Conservation (phyloP, 2,797 vertebrate species). For the Tangara arthus region DNA sequence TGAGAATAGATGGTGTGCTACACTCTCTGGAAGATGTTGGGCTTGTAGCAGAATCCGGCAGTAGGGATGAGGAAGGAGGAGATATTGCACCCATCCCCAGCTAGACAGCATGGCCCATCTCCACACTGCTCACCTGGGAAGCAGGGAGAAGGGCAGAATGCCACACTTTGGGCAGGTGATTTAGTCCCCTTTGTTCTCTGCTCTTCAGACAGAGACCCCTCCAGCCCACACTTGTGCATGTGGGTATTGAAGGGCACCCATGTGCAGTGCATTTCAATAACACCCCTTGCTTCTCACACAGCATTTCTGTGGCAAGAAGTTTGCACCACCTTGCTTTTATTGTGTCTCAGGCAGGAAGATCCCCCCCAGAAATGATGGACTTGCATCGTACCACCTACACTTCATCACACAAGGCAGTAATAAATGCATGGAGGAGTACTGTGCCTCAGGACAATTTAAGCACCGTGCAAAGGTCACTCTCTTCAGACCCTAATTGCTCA, state of each 20-base stretch:
- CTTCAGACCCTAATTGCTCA: conserved; percentile 71
- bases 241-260: accelerated
- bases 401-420: conserved; percentile 47
- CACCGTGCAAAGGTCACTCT: conserved; percentile 61
- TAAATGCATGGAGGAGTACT: conserved; percentile 54
- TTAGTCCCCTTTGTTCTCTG: not conserved
- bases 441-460: conserved; percentile 60
- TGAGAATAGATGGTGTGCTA: not conserved
- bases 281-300: not conserved
- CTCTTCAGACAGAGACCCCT: not conserved
- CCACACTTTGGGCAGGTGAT: accelerated
- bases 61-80: not conserved
- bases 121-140: not conserved
- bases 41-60: not conserved
- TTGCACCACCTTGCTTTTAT: not conserved
- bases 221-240: accelerated
- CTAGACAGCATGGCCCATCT: not conserved
- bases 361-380: not conserved
- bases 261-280: not conserved
- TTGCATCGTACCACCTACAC: not conserved
- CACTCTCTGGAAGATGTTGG: not conserved
- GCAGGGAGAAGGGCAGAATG: not conserved
- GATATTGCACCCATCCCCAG: not conserved
- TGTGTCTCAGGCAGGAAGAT: not conserved
- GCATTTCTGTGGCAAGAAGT: not conserved